Base-by-base conservation (phyloP, 2,797 vertebrate genomes). In the Tragopan temminckii region DNA sequence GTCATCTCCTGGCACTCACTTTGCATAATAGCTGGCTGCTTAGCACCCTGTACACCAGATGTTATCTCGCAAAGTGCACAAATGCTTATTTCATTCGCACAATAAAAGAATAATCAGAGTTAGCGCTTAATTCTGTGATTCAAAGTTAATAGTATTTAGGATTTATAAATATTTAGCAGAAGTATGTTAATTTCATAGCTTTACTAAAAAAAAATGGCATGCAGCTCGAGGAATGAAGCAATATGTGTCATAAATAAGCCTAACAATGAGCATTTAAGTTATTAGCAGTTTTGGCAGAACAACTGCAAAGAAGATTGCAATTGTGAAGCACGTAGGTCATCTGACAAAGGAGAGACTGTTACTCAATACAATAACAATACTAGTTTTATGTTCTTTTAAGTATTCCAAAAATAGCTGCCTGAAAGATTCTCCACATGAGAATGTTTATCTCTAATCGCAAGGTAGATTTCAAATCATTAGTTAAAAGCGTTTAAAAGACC, bases 221-320 rank as follows among this genome's bases (percentile, higher is more conserved):
- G 0, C 17, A 88, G 48, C 83, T 94, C 45, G 9, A 46, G 69
- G 55, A 96, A 93, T 80, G 88, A 96, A 93, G 72, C 55, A 80
- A 63, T 96, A 93, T 81, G 91, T 95, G 88, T 96, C 85, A 94
- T 82, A 94, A 94, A 90, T 57, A 84, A 3, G 23, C 59, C 90
- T 95, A 94, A 95, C 92, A 97, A 84, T 57, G 90, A 90, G 52
- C 70, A 85, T 89, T 80, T 94, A 95, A 95, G 91, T 96, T 93
- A 89, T 93, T 79, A 86, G 64, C 69, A 86, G 58, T 80, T 93
- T 95, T 88, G 97, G 94, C 95, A 97, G 90, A 84, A 94, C 58
- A 89, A 79, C 77, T 71, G 78, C 80, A 91, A 82, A 94, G 80
- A 90, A 80, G 67, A 87, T 69, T 91, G 94, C 4, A 0, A 63